These are phyloP conservation scores for Mesorhabditis spiculigera DNA, from an alignment of 2,888 invertebrate species.

Conservation along the genomic window DNA sequence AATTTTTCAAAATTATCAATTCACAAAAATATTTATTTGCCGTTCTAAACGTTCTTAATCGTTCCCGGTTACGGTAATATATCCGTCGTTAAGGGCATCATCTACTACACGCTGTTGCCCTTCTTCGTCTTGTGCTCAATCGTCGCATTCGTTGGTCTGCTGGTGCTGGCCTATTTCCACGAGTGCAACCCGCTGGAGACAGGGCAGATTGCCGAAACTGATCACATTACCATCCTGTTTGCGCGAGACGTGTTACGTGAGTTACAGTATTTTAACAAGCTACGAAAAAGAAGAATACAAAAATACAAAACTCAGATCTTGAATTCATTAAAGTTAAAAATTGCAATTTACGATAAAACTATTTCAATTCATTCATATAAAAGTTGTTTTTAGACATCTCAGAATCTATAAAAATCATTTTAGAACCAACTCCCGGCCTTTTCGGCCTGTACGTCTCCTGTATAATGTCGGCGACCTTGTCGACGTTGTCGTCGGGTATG, in stretches of 20 bases:
- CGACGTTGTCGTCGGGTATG: constrained; percentile 52
- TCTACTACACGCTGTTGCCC: constrained; percentile 42
- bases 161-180: constrained; percentile 50
- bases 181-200: constrained; percentile 51
- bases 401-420: too few relatives aligned
- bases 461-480: constrained; percentile 49
- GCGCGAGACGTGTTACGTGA: constrained; percentile 42
- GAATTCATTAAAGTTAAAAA: too few relatives aligned
- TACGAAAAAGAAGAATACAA: too few relatives aligned
- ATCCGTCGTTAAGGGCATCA: constrained; percentile 23
- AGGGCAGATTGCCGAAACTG: constrained; percentile 35
- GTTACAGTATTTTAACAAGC: constrained; percentile 8
- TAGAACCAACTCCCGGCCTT: constrained; percentile 45
- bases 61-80: background rate
- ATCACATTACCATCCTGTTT: constrained; percentile 47
- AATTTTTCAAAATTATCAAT: too few relatives aligned
- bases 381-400: too few relatives aligned
- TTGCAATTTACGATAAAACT: too few relatives aligned
- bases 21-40: too few relatives aligned
- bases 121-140: constrained; percentile 45
- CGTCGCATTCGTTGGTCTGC: constrained; percentile 45
- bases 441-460: constrained; percentile 50
- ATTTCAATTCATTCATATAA: too few relatives aligned
- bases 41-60: too few relatives aligned
- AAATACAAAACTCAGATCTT: too few relatives aligned